Evolutionary conservation across 2,888 invertebrate genomes (phyloP).

Genomic region (Archaeoteleia sp.): DNA sequence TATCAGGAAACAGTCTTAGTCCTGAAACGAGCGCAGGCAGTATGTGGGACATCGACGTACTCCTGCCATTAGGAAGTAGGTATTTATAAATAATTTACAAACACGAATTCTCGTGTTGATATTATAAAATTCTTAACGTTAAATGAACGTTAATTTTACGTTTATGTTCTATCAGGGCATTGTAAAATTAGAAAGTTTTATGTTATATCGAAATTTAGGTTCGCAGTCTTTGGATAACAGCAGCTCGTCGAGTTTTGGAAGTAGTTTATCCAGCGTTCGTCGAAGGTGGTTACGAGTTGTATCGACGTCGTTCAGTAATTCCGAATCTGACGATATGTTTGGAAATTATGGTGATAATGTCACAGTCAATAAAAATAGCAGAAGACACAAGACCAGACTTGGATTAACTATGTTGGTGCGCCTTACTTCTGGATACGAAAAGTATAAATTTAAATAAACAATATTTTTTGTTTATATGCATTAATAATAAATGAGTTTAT

Average conservation of each 20-base stretch:
- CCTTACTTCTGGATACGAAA: constrained; percentile 77
- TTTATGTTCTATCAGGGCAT: too few relatives aligned
- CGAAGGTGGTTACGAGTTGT: constrained; percentile 77
- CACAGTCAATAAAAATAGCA: constrained; percentile 36
- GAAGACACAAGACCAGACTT: constrained; percentile 77
- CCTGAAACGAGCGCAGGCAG: constrained; percentile 65
- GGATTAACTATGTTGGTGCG: constrained; percentile 82
- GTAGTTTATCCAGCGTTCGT: constrained; percentile 77
- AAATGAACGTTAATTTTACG: too few relatives aligned
- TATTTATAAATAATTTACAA: constrained; percentile 18
- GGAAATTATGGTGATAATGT: constrained; percentile 61
- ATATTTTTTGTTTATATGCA: too few relatives aligned
- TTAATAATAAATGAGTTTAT: too few relatives aligned
- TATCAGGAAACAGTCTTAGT: constrained; percentile 65
- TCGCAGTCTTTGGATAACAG: constrained; percentile 69
- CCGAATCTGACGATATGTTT: constrained; percentile 70
- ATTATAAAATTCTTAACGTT: too few relatives aligned
- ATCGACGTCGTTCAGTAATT: constrained; percentile 77
- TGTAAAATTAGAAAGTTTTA: neutral
- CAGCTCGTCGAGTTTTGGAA: constrained; percentile 66
- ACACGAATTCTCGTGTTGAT: too few relatives aligned
- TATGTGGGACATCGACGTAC: constrained; percentile 69
- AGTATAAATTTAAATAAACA: constrained; percentile 69
- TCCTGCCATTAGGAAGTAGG: constrained; percentile 63
- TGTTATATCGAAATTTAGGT: constrained; percentile 57